A percentile compares a stretch with the other conserved stretches of the same genome.
Evolutionary conservation across 2,888 invertebrate species (phyloP).

Genomic region (Pyrrhia umbra): DNA sequence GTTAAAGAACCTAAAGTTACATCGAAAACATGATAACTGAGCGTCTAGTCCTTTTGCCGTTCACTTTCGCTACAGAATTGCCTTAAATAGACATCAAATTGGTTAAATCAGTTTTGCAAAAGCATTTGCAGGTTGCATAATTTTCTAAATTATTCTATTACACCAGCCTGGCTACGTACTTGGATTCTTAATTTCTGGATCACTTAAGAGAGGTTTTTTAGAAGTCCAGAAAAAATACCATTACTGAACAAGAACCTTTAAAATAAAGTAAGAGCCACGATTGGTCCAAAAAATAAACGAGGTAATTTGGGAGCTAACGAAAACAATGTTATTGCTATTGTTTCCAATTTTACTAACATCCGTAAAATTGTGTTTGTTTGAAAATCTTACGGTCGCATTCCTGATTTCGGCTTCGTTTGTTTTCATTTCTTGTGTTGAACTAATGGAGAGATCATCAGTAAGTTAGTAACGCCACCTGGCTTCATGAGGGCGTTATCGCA

Average conservation of each 20-base stretch:
- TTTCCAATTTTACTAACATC: conserved; percentile 34
- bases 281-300: neutral
- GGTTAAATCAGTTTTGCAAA: conserved; percentile 69
- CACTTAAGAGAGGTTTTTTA: neutral
- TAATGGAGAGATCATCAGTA: conserved; percentile 46
- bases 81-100: conserved; percentile 71
- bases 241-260: neutral
- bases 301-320: conserved; percentile 7
- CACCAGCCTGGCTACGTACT: conserved; percentile 50
- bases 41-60: conserved; percentile 63
- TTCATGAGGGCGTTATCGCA: conserved; percentile 59
- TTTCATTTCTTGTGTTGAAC: conserved; percentile 37
- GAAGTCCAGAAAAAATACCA: neutral
- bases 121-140: conserved; percentile 66
- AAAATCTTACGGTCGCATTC: conserved; percentile 30
- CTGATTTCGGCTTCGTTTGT: conserved; percentile 29
- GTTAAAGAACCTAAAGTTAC: conserved; percentile 39
- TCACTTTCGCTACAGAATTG: conserved; percentile 69
- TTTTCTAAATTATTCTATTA: conserved; percentile 64
- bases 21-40: conserved; percentile 56
- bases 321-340: conserved; percentile 19
- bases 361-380: conserved; percentile 24
- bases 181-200: conserved; percentile 23
- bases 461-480: conserved; percentile 65
- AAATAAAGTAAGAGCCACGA: neutral